These are phyloP conservation scores for Delphinus delphis DNA, from an alignment of 2,113 vertebrate species.

Conservation along the genomic window DNA sequence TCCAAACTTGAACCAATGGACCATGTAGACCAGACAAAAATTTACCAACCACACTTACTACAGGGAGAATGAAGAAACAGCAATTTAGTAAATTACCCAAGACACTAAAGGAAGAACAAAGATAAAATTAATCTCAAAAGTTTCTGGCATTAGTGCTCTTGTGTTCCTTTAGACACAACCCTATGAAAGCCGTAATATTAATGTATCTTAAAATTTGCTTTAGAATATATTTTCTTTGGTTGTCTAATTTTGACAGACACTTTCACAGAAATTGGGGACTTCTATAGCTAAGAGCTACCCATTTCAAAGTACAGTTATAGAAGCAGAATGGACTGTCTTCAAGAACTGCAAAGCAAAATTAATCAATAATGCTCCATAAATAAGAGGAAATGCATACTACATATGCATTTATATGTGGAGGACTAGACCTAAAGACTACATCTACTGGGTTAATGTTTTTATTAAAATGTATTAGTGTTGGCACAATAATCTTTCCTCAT, in stretches of 20 bases:
- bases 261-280: background rate
- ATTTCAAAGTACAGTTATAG: background rate
- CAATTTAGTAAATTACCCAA: background rate
- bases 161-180: background rate
- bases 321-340: background rate
- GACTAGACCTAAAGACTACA: slow-evolving; percentile 39
- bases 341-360: background rate
- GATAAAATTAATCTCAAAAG: background rate
- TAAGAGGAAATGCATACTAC: background rate
- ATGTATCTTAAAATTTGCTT: background rate
- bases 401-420: background rate
- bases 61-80: background rate
- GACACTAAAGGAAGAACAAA: background rate
- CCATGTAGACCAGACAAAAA: background rate
- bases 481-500: slow-evolving; percentile 69
- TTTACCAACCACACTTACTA: background rate
- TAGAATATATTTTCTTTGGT: background rate
- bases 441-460: slow-evolving; percentile 65
- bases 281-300: background rate
- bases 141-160: background rate
- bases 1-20: background rate
- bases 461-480: slow-evolving; percentile 76
- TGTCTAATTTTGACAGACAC: background rate
- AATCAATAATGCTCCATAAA: background rate
- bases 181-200: background rate